Conservation (phyloP, 2,797 vertebrate species). For the Malacoraja senta region DNA sequence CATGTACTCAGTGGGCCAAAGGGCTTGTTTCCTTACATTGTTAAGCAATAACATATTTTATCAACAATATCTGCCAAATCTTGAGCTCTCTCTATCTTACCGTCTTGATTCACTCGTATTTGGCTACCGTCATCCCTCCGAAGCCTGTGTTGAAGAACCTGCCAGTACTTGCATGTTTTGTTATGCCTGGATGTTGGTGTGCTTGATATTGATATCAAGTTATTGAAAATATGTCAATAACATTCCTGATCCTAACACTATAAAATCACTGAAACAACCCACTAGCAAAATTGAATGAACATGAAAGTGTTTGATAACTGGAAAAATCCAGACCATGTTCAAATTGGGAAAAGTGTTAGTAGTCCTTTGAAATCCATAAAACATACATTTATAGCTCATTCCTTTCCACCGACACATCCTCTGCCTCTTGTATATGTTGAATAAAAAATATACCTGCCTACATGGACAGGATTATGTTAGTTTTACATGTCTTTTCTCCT, state of each 20-base stretch:
- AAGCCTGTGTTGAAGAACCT: background rate
- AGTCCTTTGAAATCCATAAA: background rate
- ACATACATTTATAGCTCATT: background rate
- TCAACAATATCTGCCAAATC: background rate
- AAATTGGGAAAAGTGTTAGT: too few species aligned
- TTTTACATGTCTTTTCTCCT: background rate
- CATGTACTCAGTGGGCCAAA: too few species aligned
- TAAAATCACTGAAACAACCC: background rate
- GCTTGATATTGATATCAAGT: background rate
- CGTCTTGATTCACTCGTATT: background rate
- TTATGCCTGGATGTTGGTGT: background rate
- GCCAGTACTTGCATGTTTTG: background rate
- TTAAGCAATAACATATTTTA: background rate
- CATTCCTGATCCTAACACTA: background rate
- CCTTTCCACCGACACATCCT: background rate
- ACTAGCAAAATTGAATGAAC: background rate
- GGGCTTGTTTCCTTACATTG: too few species aligned
- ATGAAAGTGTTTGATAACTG: background rate
- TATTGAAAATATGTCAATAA: background rate
- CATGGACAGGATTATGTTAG: background rate
- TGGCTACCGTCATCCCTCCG: background rate
- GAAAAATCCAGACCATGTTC: background rate
- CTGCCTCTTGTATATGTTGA: background rate
- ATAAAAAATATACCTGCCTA: background rate
- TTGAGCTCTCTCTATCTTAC: background rate